Percentiles rank a stretch among this genome's conserved stretches.
Evolutionary conservation across 2,888 invertebrate genomes (phyloP).

Genomic region (Exephanes ischioxanthus): DNA sequence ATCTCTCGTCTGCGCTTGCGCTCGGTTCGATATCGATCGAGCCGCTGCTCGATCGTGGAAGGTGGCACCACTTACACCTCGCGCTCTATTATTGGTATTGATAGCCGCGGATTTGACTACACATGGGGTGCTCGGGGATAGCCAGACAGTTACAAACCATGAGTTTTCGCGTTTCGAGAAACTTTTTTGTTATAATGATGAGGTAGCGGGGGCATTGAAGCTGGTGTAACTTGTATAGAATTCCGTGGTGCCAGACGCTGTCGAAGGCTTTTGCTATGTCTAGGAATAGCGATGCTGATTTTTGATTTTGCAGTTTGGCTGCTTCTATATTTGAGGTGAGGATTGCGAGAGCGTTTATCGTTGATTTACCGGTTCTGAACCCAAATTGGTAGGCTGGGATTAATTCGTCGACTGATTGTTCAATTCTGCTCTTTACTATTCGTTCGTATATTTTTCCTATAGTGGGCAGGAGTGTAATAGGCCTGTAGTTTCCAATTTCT

Average conservation of each 20-base stretch:
- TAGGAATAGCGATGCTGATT: background rate
- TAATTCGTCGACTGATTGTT: conserved; percentile 9
- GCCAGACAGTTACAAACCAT: too few species aligned
- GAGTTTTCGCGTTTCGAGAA: conserved; percentile 20
- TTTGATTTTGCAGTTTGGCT: background rate
- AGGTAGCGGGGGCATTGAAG: conserved; percentile 20
- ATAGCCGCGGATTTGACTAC: too few species aligned
- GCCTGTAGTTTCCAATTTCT: conserved; percentile 13
- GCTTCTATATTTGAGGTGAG: background rate
- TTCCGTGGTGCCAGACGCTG: background rate
- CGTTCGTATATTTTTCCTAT: conserved; percentile 41
- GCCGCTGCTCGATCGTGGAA: too few species aligned
- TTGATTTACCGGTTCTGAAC: background rate
- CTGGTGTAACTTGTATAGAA: background rate
- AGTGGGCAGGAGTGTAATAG: conserved; percentile 27
- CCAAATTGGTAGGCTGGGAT: background rate
- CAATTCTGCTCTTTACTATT: conserved; percentile 22
- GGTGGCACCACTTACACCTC: too few species aligned
- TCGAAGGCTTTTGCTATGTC: conserved; percentile 1
- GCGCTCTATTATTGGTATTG: too few species aligned
- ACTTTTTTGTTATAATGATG: conserved; percentile 6
- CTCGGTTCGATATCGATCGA: too few species aligned
- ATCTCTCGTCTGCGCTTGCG: too few species aligned
- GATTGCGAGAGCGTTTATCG: background rate
- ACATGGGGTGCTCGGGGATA: too few species aligned